Conservation (phyloP, 2,113 vertebrate genomes). For the Osmerus mordax region DNA sequence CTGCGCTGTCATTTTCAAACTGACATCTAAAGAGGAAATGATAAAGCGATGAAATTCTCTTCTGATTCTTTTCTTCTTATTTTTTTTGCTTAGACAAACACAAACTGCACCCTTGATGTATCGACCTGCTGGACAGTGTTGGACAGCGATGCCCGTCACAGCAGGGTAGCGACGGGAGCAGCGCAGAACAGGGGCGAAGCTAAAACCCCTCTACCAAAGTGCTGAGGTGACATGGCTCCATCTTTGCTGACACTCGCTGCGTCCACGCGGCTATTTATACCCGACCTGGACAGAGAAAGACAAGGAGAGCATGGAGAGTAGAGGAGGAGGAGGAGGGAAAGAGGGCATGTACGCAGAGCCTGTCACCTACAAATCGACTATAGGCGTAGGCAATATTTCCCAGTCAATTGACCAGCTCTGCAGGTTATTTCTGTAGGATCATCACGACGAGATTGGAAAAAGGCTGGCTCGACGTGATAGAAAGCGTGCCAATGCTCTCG, state of each 20-base stretch:
- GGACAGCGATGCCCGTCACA: slow-evolving; percentile 30
- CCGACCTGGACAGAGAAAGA: slow-evolving; percentile 20
- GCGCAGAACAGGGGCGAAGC: slow-evolving; percentile 5
- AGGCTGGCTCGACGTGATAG: slow-evolving; percentile 2
- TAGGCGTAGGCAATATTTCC: slow-evolving; percentile 21
- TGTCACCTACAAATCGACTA: slow-evolving; percentile 26
- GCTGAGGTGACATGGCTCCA: slow-evolving; percentile 40
- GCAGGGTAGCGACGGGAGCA: slow-evolving; percentile 19
- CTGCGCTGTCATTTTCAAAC: neutral
- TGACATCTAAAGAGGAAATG: neutral
- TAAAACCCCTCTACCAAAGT: slow-evolving; percentile 35
- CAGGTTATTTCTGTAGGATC: slow-evolving; percentile 5
- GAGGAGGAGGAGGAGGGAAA: slow-evolving; percentile 18
- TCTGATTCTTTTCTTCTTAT: neutral
- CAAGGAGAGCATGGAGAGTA: slow-evolving; percentile 38
- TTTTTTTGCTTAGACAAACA: too few species aligned
- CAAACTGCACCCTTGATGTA: slow-evolving; percentile 25
- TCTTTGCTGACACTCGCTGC: slow-evolving; percentile 44
- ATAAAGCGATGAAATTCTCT: neutral
- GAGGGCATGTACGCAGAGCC: slow-evolving; percentile 35
- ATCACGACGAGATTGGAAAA: neutral
- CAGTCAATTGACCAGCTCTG: slow-evolving; percentile 30
- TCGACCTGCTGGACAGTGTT: slow-evolving; percentile 46
- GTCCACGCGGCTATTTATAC: slow-evolving; percentile 59
- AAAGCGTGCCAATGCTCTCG: neutral